A percentile compares a stretch with the other conserved stretches of the same genome.
Conservation (phyloP, 2,797 vertebrate species). For the Neopelma chrysocephalum region DNA sequence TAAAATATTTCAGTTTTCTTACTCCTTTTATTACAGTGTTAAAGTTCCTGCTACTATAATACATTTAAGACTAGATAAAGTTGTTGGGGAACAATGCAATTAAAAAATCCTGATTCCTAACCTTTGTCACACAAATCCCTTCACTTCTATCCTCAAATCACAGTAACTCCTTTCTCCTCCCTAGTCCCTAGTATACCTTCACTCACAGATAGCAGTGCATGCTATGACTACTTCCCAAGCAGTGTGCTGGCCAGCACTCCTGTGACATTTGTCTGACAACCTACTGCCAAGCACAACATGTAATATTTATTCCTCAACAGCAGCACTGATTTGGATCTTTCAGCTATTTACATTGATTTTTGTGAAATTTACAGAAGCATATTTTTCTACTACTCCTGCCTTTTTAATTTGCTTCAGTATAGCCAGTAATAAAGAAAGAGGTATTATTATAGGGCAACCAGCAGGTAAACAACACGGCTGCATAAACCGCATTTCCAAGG, state of each 20-base stretch:
- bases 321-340: neutral
- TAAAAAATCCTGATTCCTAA: neutral
- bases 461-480: neutral
- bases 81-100: fast-evolving
- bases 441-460: neutral
- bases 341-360: neutral
- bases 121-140: neutral
- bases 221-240: neutral
- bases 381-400: neutral
- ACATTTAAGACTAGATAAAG: neutral
- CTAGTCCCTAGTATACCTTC: neutral
- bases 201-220: neutral
- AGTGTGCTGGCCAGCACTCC: neutral
- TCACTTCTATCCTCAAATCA: no score
- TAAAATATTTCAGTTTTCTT: neutral
- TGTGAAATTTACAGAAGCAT: neutral
- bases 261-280: neutral
- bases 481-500: neutral
- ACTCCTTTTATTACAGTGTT: neutral
- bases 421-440: neutral
- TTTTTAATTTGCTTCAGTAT: neutral
- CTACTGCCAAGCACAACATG: neutral
- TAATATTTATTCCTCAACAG: neutral
- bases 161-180: neutral
- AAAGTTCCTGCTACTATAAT: neutral